Conservation (phyloP, 1,140 invertebrate genomes). For the Cheumatopsyche charites region DNA sequence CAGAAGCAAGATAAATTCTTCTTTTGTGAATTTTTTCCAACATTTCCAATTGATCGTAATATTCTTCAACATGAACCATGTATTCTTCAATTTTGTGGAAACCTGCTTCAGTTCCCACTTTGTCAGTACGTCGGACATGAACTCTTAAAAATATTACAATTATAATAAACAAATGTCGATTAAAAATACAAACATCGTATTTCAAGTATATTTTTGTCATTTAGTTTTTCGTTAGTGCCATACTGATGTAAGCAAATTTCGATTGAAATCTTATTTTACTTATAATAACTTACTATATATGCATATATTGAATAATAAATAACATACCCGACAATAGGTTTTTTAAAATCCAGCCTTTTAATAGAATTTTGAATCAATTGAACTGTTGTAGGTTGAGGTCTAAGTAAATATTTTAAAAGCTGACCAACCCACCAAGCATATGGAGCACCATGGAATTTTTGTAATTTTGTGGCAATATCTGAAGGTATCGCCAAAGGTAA, state of each 20-base stretch:
- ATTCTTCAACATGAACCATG: constrained; percentile 91
- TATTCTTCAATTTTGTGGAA: constrained; percentile 97
- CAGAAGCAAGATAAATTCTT: constrained; percentile 87
- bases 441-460: constrained; percentile 91
- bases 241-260: too few species aligned
- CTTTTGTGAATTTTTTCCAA: constrained; percentile 67
- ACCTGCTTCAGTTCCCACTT: constrained; percentile 97
- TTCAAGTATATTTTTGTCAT: too few species aligned
- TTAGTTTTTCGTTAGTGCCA: too few species aligned
- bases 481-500: constrained; percentile 93
- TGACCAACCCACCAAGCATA: constrained; percentile 98
- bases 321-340: constrained; percentile 87
- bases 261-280: too few species aligned
- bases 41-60: constrained; percentile 75
- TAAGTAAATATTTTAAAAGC: constrained; percentile 87
- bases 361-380: constrained; percentile 76
- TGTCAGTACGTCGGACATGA: constrained; percentile 96
- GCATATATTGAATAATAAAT: background rate
- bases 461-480: constrained; percentile 81
- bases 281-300: too few species aligned
- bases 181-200: too few species aligned
- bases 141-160: constrained; percentile 68
- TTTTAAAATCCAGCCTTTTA: constrained; percentile 80
- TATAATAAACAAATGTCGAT: background rate
- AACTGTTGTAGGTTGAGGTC: constrained; percentile 77